These are phyloP conservation scores for Hydraecia micacea DNA, from an alignment of 2,888 invertebrate species.

Conservation along the genomic window DNA sequence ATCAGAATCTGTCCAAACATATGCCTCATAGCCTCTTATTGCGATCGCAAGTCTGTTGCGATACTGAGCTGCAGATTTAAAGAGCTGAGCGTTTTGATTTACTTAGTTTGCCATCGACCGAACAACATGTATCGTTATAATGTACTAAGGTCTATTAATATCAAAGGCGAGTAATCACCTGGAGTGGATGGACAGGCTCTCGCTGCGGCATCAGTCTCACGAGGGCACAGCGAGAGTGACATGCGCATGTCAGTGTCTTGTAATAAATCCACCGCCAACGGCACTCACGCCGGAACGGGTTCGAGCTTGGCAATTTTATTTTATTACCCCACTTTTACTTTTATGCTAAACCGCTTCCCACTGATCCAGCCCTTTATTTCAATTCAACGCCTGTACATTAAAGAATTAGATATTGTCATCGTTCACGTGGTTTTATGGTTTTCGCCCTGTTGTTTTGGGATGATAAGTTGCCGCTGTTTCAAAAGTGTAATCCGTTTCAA, in stretches of 20 bases:
- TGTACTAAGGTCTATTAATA: slow-evolving; percentile 15
- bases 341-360: slow-evolving; percentile 73
- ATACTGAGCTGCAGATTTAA: neutral
- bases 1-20: neutral
- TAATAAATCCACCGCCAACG: slow-evolving; percentile 78
- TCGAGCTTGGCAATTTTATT: slow-evolving; percentile 78
- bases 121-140: neutral
- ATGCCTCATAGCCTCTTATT: neutral
- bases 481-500: neutral
- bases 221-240: slow-evolving; percentile 72
- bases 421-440: slow-evolving; percentile 23
- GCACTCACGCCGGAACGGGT: slow-evolving; percentile 76
- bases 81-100: neutral
- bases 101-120: neutral
- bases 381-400: slow-evolving; percentile 25
- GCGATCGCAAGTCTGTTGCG: neutral
- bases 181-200: slow-evolving; percentile 56
- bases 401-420: slow-evolving; percentile 11
- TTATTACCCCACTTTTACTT: slow-evolving; percentile 86
- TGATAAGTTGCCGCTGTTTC: neutral
- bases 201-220: slow-evolving; percentile 46
- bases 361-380: slow-evolving; percentile 54
- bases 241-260: slow-evolving; percentile 66
- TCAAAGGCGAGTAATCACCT: slow-evolving; percentile 34
- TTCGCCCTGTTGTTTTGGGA: slow-evolving; percentile 9